These are phyloP conservation scores for Cecropterus lyciades DNA, from an alignment of 1,140 invertebrate species.

Conservation along the genomic window DNA sequence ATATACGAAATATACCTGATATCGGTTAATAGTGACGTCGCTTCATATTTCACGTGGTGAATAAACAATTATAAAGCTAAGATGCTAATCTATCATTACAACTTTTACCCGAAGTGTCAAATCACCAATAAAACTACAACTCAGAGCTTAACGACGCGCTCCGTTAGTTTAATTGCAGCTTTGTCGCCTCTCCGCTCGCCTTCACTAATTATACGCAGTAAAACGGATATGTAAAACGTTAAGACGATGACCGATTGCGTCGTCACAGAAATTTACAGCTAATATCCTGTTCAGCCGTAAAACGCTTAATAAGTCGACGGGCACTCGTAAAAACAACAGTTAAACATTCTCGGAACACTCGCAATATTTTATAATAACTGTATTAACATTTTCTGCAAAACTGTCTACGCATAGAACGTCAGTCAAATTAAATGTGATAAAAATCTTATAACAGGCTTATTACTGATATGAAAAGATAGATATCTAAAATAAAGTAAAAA, in stretches of 20 bases:
- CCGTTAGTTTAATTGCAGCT: constrained; percentile 77
- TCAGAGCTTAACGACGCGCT: constrained; percentile 62
- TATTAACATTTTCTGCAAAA: constrained; percentile 13
- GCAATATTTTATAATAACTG: constrained; percentile 40
- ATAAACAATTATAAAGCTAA: constrained; percentile 49
- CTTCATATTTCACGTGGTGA: not conserved
- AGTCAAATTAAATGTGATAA: not conserved
- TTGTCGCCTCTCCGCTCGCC: constrained; percentile 59
- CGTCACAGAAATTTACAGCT: constrained; percentile 58
- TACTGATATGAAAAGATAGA: too few relatives aligned
- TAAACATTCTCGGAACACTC: constrained; percentile 55
- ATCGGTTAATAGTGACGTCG: too few relatives aligned
- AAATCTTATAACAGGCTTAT: too few relatives aligned
- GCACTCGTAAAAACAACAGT: constrained; percentile 59
- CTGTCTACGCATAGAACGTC: constrained; percentile 6
- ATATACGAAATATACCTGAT: too few relatives aligned
- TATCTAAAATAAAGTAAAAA: too few relatives aligned
- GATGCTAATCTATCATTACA: constrained; percentile 48
- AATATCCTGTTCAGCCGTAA: constrained; percentile 68
- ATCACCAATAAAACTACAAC: constrained; percentile 51
- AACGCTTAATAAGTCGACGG: constrained; percentile 55
- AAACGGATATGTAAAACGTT: constrained; percentile 74
- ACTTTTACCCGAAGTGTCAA: constrained; percentile 56
- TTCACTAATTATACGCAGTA: constrained; percentile 71
- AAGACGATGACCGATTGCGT: constrained; percentile 62